Conservation (phyloP, 37 sponge, comb jelly and placozoan species). For the Ephydatia muelleri region DNA sequence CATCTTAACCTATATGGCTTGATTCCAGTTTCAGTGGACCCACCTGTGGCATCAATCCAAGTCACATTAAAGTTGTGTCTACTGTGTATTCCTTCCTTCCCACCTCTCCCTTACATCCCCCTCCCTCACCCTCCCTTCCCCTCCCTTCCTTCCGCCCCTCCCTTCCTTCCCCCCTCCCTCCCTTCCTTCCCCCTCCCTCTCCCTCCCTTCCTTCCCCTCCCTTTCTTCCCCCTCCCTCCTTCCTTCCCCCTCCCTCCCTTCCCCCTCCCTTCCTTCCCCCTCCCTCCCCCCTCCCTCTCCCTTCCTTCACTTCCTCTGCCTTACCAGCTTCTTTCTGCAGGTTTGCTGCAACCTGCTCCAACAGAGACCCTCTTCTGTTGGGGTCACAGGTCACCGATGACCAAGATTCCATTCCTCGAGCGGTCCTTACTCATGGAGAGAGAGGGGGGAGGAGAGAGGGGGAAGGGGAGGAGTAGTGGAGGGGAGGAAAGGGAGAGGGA, state of each 20-base stretch:
- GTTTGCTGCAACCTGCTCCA: slow-evolving; percentile 51
- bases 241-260: neutral
- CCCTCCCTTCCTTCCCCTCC: neutral
- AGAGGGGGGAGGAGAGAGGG: neutral
- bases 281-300: neutral
- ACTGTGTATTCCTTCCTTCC: neutral
- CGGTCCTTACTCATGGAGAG: slow-evolving; percentile 65
- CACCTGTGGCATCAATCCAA: neutral
- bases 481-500: neutral
- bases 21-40: slow-evolving; percentile 1
- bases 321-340: slow-evolving; percentile 54
- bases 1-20: slow-evolving; percentile 95
- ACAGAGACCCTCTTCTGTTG: slow-evolving; percentile 58
- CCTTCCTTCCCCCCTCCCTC: neutral
- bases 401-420: slow-evolving; percentile 81
- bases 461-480: neutral
- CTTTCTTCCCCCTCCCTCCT: neutral
- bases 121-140: neutral
- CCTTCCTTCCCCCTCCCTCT: neutral
- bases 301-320: neutral
- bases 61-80: neutral
- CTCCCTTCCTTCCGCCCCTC: neutral
- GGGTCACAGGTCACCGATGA: slow-evolving; percentile 82
- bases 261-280: neutral
- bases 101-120: neutral